phyloP scores from a whole-genome alignment of 92 coral and sea anemone genomes.

The Chrysogorgia sp. region DNA sequence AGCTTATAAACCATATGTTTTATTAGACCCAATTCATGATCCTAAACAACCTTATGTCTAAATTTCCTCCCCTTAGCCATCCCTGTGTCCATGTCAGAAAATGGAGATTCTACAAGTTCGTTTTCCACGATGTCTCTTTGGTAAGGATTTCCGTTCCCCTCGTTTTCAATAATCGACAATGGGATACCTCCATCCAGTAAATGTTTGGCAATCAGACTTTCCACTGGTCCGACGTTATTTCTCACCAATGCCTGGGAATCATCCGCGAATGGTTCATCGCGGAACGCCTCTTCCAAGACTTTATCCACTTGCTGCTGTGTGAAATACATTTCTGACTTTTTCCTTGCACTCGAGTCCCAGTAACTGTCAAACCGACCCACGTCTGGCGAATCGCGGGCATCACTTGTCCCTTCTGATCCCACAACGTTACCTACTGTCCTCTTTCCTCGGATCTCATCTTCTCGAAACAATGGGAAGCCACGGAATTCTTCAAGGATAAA shows the following conservation, averaged over 20 bases:
- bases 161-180: conserved; percentile 78
- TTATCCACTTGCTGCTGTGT: conserved; percentile 65
- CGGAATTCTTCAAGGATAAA: conserved; percentile 36
- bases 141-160: conserved; percentile 82
- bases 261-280: conserved; percentile 57
- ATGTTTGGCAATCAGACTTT: conserved; percentile 31
- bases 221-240: conserved; percentile 20
- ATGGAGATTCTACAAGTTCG: conserved; percentile 88
- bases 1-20: not conserved
- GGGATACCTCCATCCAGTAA: conserved; percentile 70
- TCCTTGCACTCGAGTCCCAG: conserved; percentile 36
- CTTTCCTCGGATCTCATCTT: conserved; percentile 37
- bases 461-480: conserved; percentile 36
- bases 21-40: no score
- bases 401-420: not conserved
- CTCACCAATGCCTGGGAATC: conserved; percentile 28
- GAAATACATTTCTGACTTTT: conserved; percentile 28
- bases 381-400: conserved; percentile 9
- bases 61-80: conserved; percentile 83
- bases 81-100: conserved; percentile 84
- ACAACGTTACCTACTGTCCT: conserved; percentile 12
- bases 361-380: conserved; percentile 27
- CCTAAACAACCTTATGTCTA: conserved; percentile 71
- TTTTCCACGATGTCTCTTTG: conserved; percentile 82
- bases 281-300: conserved; percentile 77